phyloP scores from a whole-genome alignment of 2,113 vertebrate species.

The Scopus umbretta region DNA sequence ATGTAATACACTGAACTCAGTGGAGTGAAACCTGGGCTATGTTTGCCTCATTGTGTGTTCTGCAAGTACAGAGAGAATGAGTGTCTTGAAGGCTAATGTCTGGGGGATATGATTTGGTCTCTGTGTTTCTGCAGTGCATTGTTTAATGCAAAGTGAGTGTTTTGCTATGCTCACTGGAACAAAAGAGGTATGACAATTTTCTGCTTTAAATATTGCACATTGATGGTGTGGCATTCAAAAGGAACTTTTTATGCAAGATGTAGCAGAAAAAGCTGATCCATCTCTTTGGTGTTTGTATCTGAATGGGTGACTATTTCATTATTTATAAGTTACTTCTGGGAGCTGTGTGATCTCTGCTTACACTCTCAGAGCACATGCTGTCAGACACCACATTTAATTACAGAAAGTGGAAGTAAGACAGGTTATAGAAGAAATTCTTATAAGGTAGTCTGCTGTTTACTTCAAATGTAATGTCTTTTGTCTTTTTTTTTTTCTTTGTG shows the following conservation, averaged over 20 bases:
- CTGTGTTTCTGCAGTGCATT: not conserved
- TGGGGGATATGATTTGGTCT: not conserved
- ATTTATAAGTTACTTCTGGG: constrained; percentile 15
- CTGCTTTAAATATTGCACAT: not conserved
- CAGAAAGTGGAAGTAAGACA: not conserved
- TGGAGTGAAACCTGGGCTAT: not conserved
- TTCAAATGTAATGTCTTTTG: not conserved
- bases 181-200: not conserved
- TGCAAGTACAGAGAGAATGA: not conserved
- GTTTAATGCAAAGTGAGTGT: not conserved
- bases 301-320: not conserved
- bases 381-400: constrained; percentile 28
- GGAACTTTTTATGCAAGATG: not conserved
- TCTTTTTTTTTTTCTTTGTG: not conserved
- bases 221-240: not conserved
- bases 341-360: constrained; percentile 6
- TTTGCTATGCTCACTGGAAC: not conserved
- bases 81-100: not conserved
- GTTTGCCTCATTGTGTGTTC: not conserved
- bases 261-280: constrained; percentile 2
- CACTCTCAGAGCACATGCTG: not conserved
- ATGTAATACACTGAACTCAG: not conserved
- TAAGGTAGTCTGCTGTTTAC: not conserved
- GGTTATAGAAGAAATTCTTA: not conserved
- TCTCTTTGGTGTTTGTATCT: not conserved